phyloP scores from a whole-genome alignment of 2,888 invertebrate species.

The Pinctada fucata region DNA sequence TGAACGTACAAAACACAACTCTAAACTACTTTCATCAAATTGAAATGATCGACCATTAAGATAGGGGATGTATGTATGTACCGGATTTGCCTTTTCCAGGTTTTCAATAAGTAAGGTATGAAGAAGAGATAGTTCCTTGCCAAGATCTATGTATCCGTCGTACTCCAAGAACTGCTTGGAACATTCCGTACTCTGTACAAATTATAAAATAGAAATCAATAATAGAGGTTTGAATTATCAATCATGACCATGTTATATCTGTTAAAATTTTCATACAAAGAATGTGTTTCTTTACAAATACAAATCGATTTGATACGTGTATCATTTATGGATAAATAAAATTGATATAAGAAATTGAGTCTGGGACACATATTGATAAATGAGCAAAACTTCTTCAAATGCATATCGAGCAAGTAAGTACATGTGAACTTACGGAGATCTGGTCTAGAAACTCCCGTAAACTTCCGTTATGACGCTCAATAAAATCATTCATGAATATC shows the following conservation, averaged over 20 bases:
- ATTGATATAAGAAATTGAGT: background rate
- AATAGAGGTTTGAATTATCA: background rate
- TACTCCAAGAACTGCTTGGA: constrained; percentile 67
- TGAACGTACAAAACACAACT: too few species aligned
- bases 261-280: too few species aligned
- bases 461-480: constrained; percentile 71
- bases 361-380: too few species aligned
- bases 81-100: constrained; percentile 66
- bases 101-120: constrained; percentile 83
- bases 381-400: background rate
- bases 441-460: constrained; percentile 74
- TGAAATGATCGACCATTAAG: too few species aligned
- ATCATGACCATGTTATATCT: too few species aligned
- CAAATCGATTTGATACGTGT: too few species aligned
- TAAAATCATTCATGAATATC: constrained; percentile 85
- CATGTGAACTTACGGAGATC: constrained; percentile 80
- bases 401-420: background rate
- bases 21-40: too few species aligned
- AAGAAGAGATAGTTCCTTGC: constrained; percentile 89
- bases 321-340: background rate
- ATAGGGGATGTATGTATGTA: too few species aligned
- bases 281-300: too few species aligned
- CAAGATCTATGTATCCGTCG: constrained; percentile 93
- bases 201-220: background rate
- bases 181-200: constrained; percentile 59